Conservation (phyloP, 2,888 invertebrate species). For the Tridacna crocea region DNA sequence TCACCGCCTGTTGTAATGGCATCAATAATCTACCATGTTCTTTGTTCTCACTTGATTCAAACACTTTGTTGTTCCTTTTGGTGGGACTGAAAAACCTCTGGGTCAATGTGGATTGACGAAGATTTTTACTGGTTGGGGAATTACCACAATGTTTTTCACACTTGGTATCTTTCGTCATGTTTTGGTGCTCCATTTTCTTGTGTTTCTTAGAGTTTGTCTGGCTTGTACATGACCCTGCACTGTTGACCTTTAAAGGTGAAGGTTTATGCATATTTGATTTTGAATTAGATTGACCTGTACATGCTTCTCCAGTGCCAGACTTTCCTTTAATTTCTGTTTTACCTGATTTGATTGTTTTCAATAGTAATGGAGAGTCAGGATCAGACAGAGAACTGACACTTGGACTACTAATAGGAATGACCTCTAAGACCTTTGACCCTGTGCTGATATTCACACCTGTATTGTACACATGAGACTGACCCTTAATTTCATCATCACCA, state of each 20-base stretch:
- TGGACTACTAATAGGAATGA: constrained; percentile 40
- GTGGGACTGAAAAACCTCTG: constrained; percentile 62
- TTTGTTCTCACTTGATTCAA: neutral
- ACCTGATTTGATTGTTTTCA: constrained; percentile 20
- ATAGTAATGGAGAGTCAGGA: constrained; percentile 52
- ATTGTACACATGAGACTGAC: constrained; percentile 24
- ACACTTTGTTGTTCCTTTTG: neutral
- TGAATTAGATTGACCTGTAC: neutral
- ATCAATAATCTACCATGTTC: neutral
- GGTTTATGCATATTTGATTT: neutral
- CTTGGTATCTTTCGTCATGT: neutral
- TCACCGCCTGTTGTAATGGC: neutral
- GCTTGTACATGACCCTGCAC: constrained; percentile 21
- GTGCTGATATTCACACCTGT: constrained; percentile 1
- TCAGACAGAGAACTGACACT: constrained; percentile 38
- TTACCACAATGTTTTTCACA: neutral
- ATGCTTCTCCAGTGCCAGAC: neutral
- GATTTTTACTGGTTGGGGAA: constrained; percentile 10
- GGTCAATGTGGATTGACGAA: constrained; percentile 67
- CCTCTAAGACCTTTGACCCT: constrained; percentile 4
- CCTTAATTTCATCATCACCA: neutral
- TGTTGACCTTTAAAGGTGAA: constrained; percentile 22
- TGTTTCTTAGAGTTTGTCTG: neutral
- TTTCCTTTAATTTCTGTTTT: neutral
- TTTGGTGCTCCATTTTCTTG: neutral